These are phyloP conservation scores for Aphelocoma californica DNA, from an alignment of 2,797 vertebrate genomes.

Conservation along the genomic window DNA sequence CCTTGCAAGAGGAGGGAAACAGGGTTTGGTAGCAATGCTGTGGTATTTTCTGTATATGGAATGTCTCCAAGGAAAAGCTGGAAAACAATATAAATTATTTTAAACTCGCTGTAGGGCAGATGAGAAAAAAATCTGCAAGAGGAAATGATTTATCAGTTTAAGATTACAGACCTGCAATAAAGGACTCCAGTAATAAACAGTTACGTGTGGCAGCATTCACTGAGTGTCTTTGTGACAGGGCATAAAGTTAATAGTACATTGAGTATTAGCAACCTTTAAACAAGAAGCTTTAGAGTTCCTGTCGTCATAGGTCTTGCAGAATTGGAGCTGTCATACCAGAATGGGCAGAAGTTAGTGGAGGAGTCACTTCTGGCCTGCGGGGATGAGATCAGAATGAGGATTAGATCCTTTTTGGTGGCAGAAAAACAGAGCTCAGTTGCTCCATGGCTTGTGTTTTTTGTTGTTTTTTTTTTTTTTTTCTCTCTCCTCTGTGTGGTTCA, in stretches of 20 bases:
- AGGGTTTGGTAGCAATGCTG: not conserved
- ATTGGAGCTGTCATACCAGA: not conserved
- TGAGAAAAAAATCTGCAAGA: not conserved
- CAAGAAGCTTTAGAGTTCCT: not conserved
- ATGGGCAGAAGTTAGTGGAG: not conserved
- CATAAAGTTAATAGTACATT: not conserved
- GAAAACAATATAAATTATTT: not conserved
- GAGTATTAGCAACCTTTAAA: slow-evolving; percentile 10
- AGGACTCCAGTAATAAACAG: not conserved
- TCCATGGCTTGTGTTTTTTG: not conserved
- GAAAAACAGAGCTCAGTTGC: slow-evolving; percentile 4
- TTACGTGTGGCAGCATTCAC: not conserved
- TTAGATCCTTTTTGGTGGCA: not conserved
- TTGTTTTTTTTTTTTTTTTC: not conserved
- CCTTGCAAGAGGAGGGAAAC: not conserved
- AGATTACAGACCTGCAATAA: not conserved
- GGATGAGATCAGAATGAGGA: not conserved
- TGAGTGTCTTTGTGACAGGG: not conserved
- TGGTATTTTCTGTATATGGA: not conserved
- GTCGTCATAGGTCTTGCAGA: not conserved
- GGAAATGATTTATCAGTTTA: not conserved
- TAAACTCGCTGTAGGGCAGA: not conserved
- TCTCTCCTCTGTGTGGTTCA: not conserved
- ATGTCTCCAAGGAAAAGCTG: not conserved
- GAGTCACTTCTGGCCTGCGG: not conserved